Base-by-base conservation (phyloP, 2,113 vertebrate genomes). In the Dasypus novemcinctus region DNA sequence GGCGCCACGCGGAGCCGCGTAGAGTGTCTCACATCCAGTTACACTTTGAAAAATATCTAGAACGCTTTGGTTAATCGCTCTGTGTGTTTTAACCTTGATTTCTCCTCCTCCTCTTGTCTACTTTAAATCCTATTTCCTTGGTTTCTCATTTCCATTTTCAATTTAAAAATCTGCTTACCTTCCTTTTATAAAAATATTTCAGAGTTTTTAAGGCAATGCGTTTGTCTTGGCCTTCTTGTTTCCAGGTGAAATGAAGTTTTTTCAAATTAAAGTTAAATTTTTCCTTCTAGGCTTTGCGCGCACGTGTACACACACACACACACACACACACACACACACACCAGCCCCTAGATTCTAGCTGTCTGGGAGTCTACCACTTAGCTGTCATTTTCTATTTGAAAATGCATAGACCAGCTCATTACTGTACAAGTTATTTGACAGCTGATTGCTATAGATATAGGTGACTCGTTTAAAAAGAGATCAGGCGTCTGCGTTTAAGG, bases 401-500 rank as follows among this genome's bases (percentile, higher is more conserved):
- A 91, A 66, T 49, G 79, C 23, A 23, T 43, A 72, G 63, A 74
- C 54, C 38, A 49, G 33, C 46, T 84, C 71, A 18, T 12, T 72
- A 88, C 41, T 4, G 10, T 84, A 38, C 88, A 80, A 66, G 68
- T 85, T 80, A 61, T 75, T 52, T 92, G 49, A 81, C 49, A 92
- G 41, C 36, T 69, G 49, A n/a, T 64, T 66, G 18, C 84, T 95
- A 33, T 83, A 74, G 79, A 91, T 93, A 61, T 83, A 82, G 31
- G 4, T 20, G 20, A 87, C 41, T 57, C 54, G 38, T 21, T 83
- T 41, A 85, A 81, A 95, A 81, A 59, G 33, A 17, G 20, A 78
- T 59, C 18, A 18, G 41, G 11, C 14, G 61, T 89, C 36, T 87
- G n/a, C 38, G 27, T 66, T 59, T 78, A 82, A 82, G 61, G 81